Base-by-base conservation (phyloP, 2,888 invertebrate genomes). In the Himalopsyche tibetana region DNA sequence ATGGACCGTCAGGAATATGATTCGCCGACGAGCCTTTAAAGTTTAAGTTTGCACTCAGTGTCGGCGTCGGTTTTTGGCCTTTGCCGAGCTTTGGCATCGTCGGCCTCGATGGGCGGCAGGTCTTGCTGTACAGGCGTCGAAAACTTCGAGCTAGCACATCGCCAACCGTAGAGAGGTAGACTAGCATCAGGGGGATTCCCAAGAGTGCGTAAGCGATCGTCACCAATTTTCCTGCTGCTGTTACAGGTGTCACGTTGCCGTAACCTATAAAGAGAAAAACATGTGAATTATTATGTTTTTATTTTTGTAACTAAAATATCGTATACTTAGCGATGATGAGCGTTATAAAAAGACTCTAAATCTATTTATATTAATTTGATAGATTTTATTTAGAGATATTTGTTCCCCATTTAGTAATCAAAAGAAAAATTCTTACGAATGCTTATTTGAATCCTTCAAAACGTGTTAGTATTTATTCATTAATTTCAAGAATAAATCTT, bases 131-230 rank as follows among this genome's bases (percentile, higher is more conserved):
- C 80, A 96, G 92, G 88, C 94, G 94, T 80, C 97, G 95, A 92
- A 97, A 95, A 90, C 94, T 95, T 82, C 96, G 94, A n/a, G 97
- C 97, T 80, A 98, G 93, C 28, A 96, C 95, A 90, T 97, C 97
- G 79, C 98, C 98, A 89, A 97, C 96, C 82, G 97, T 97, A 84
- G 97, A 97, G 85, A 98, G 94, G 92, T 98, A 98, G 84, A 98
- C 94, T 91, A 98, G 94, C 93, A 98, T 96, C 90, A 98, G 94
- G 38, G 98, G 98, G 89, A 98, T 98, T 83, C 98, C 98, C 87
- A 97, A 94, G 87, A 97, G 94, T 0, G 97, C 97, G 92, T 97
- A 98, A 86, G 96, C 93, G 89, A 97, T 95, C n/a, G 97, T 97
- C 87, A 96, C 96, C 89, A 97, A 91, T 89, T 96, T 95, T 80